Percentiles rank a stretch among this genome's conserved stretches.
These are phyloP conservation scores for Dicyrtomina minuta DNA, from an alignment of 2,888 invertebrate species.

Conservation along the genomic window DNA sequence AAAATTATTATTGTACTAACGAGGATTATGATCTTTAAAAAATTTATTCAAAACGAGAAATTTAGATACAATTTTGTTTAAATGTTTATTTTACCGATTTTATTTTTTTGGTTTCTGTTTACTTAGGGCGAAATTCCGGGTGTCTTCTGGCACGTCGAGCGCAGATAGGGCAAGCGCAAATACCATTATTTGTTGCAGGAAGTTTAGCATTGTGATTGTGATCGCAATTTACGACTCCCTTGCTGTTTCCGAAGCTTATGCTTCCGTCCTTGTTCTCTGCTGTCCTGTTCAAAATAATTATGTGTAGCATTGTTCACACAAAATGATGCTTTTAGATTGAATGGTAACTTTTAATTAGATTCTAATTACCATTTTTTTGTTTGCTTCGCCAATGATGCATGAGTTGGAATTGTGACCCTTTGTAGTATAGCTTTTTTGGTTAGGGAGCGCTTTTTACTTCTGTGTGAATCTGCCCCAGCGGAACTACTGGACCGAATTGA, in stretches of 20 bases:
- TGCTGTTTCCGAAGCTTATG: not conserved
- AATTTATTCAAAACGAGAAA: too few relatives aligned
- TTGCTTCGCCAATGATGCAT: constrained; percentile 41
- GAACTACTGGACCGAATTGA: constrained; percentile 11
- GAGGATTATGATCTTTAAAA: too few relatives aligned
- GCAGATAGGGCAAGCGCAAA: constrained; percentile 37
- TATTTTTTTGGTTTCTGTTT: too few relatives aligned
- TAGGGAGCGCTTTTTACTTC: constrained; percentile 24
- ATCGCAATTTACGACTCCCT: constrained; percentile 1
- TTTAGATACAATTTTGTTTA: too few relatives aligned
- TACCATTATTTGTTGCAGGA: constrained; percentile 19
- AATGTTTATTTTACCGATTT: too few relatives aligned
- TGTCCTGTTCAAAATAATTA: constrained; percentile 26
- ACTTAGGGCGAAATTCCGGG: too few relatives aligned
- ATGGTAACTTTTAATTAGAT: constrained; percentile 2
- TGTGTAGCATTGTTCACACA: not conserved
- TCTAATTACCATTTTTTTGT: constrained; percentile 39
- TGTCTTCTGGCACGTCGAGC: too few relatives aligned
- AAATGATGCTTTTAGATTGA: not conserved
- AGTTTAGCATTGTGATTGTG: constrained; percentile 14
- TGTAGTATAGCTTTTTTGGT: constrained; percentile 45
- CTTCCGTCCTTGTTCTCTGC: constrained; percentile 30
- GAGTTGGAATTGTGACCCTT: constrained; percentile 46
- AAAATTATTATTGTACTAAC: too few relatives aligned
- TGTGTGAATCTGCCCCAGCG: constrained; percentile 17